Conservation (phyloP, 2,888 invertebrate genomes). For the Pterostichus madidus region DNA sequence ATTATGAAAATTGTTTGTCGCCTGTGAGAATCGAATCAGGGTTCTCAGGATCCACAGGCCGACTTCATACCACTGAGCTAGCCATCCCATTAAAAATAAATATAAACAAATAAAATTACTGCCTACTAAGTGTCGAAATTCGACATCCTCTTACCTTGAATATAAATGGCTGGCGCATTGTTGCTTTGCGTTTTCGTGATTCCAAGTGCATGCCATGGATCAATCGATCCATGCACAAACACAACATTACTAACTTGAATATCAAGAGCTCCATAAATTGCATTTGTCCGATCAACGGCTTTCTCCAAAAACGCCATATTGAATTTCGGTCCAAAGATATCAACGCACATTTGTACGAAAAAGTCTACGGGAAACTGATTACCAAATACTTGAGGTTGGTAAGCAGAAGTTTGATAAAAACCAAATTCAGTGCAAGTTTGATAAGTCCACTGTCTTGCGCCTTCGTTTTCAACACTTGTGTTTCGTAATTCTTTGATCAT, state of each 20-base stretch:
- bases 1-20: too few species aligned
- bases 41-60: too few species aligned
- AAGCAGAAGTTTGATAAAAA: conserved; percentile 93
- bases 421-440: conserved; percentile 98
- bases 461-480: conserved; percentile 82
- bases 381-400: conserved; percentile 84
- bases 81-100: too few species aligned
- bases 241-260: conserved; percentile 86
- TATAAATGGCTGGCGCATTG: conserved; percentile 85
- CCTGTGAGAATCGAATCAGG: too few species aligned
- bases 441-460: conserved; percentile 92
- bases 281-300: conserved; percentile 86
- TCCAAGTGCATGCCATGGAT: conserved; percentile 93
- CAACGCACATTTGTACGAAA: conserved; percentile 89
- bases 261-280: conserved; percentile 87
- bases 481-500: conserved; percentile 86
- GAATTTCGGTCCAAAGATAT: conserved; percentile 83
- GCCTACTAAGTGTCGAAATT: too few species aligned
- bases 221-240: conserved; percentile 93
- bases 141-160: conserved; percentile 80
- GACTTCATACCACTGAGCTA: too few species aligned
- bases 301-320: conserved; percentile 81
- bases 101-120: too few species aligned
- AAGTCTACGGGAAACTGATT: conserved; percentile 87
- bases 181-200: conserved; percentile 81